phyloP scores from a whole-genome alignment of 2,888 invertebrate genomes.

The Amphipoea oculea region DNA sequence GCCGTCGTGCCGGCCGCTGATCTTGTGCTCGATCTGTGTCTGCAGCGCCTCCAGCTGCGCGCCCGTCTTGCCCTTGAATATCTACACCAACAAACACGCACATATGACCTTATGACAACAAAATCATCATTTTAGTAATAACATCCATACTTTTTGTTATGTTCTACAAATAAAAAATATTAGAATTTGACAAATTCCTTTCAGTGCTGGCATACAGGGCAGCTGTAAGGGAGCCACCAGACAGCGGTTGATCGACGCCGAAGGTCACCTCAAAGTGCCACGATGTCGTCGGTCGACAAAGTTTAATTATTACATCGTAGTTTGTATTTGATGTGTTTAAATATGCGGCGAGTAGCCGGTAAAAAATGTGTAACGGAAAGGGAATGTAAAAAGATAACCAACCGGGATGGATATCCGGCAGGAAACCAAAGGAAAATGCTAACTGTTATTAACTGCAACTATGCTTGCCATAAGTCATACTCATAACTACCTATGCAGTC shows the following conservation, averaged over 20 bases:
- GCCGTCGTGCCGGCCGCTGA: slow-evolving; percentile 95
- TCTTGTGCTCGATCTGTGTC: slow-evolving; percentile 96
- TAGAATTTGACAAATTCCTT: background rate
- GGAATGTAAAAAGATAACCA: background rate
- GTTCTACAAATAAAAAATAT: background rate
- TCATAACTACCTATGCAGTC: background rate
- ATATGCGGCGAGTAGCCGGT: background rate
- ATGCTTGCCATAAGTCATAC: background rate
- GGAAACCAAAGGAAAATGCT: background rate
- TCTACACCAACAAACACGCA: slow-evolving; percentile 75
- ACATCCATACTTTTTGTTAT: background rate
- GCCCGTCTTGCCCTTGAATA: slow-evolving; percentile 98
- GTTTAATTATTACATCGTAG: background rate
- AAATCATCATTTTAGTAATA: background rate
- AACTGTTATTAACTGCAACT: background rate
- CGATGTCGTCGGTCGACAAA: background rate
- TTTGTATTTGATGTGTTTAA: background rate
- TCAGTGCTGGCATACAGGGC: background rate
- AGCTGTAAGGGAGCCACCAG: background rate
- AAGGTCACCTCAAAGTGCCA: no score
- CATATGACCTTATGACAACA: background rate
- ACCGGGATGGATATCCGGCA: background rate
- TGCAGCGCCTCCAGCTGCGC: slow-evolving; percentile 96
- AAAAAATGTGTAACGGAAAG: background rate
- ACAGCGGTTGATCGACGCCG: background rate